Percentiles rank a stretch among this genome's conserved stretches.
These are phyloP conservation scores for Melipona beecheii DNA, from an alignment of 2,888 invertebrate species.

Conservation along the genomic window DNA sequence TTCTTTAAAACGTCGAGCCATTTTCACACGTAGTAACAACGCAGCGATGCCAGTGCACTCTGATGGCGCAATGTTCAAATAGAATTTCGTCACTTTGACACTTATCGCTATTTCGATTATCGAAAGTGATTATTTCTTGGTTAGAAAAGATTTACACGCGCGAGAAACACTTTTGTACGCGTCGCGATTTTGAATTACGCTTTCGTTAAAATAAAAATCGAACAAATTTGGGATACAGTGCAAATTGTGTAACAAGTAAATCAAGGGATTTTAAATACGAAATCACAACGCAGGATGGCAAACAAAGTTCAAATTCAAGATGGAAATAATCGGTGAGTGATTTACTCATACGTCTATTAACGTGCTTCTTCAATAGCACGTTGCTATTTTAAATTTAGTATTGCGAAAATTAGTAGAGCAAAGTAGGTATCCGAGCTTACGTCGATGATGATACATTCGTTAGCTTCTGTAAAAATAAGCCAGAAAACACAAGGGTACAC, in stretches of 20 bases:
- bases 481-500: not conserved
- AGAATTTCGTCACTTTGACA: slow-evolving; percentile 7
- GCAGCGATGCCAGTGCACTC: not conserved
- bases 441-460: not conserved
- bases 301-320: not conserved
- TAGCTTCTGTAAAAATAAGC: slow-evolving; percentile 5
- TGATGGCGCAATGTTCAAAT: not conserved
- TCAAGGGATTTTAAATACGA: not conserved
- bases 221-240: not conserved
- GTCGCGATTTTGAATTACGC: not conserved
- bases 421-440: not conserved
- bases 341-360: not conserved
- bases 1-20: not conserved
- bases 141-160: not conserved
- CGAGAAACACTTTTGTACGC: no score
- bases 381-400: not conserved
- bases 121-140: not conserved
- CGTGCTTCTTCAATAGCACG: not conserved
- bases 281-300: not conserved
- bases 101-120: slow-evolving; percentile 22
- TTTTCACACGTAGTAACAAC: not conserved
- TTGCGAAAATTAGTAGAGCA: not conserved
- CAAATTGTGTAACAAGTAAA: not conserved
- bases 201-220: not conserved
- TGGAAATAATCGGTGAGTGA: slow-evolving; percentile 2